Base-by-base conservation (phyloP, 2,888 invertebrate species). In the Hirtodrosophila histrioides region DNA sequence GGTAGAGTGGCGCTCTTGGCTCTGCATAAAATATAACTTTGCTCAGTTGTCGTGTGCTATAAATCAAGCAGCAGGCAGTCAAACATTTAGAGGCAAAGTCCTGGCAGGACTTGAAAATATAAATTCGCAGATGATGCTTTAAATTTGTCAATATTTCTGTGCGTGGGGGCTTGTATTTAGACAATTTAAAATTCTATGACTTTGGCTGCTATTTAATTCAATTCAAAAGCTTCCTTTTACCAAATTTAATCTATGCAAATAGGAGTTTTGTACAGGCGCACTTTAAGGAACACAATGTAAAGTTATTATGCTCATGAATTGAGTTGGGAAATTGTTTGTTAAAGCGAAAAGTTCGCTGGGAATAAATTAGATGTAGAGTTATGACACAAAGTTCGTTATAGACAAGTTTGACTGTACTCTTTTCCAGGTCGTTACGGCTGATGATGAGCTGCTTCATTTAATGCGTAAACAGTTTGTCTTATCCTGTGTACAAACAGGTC, bases 21-120 rank as follows among this genome's bases (percentile, higher is more conserved):
- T 37, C 49, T 65, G 41, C 61, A 64, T 62, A 54, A 63, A 61
- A 64, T 50, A 51, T 33, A 58, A 51, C 61, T 56, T 65, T 57
- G 44, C 62, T 49, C 72, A 56, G 53, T 62, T 81, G 75, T 78
- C 87, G 78, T 64, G 49, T 36, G 65, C 63, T 36, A 80, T 80
- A 81, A 84, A 86, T 80, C 75, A 81, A 65, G 35, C 51, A 37
- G 57, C 41, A 65, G 68, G 27, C 27, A 27, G 27, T 3, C 27
- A 6, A 27, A 27, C 4, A 27, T 27, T 27, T 6, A 27, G 27
- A 27, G 27, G 49, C 31, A 51, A 48, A 35, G 44, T 50, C 46
- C 37, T 35, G 39, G 7, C 48, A 24, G 37, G 8, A 31, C 45
- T 45, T 6, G 9, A 9, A 37, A 27, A 24, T 31, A 35, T 45